phyloP scores from a whole-genome alignment of 2,797 vertebrate species.

The Uromys caudimaculatus region DNA sequence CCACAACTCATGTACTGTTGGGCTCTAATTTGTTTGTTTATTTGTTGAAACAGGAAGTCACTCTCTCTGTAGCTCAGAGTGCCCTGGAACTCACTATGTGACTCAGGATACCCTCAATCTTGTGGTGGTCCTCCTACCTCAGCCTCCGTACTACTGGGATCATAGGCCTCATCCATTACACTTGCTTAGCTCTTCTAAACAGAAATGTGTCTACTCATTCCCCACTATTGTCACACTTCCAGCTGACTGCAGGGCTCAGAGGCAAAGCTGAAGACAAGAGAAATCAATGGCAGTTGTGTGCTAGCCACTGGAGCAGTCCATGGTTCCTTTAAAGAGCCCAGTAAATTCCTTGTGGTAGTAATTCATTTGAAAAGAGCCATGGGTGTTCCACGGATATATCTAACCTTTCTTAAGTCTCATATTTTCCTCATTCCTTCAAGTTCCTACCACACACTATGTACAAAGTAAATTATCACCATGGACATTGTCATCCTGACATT shows the following conservation, averaged over 20 bases:
- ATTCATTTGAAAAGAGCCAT: slow-evolving; percentile 1
- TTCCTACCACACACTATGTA: neutral
- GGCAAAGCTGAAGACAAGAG: neutral
- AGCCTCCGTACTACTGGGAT: neutral
- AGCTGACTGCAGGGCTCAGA: slow-evolving; percentile 7
- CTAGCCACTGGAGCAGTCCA: neutral
- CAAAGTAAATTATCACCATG: slow-evolving; percentile 1
- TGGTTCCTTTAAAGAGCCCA: neutral
- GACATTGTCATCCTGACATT: neutral
- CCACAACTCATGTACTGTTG: neutral
- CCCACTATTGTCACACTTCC: neutral
- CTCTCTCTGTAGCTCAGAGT: neutral
- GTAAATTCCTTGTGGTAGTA: neutral
- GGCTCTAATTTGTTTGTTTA: neutral
- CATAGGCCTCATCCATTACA: neutral
- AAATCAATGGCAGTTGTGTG: neutral
- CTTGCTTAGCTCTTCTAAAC: neutral
- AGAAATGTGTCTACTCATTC: neutral
- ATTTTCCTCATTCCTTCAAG: slow-evolving; percentile 19
- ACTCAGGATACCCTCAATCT: neutral
- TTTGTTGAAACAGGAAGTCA: neutral
- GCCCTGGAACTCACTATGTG: neutral
- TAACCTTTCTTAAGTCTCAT: neutral
- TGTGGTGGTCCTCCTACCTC: neutral
- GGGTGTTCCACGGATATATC: neutral